Percentiles rank a stretch among this genome's conserved stretches.
Conservation (phyloP, 2,888 invertebrate species). For the Drepana falcataria region DNA sequence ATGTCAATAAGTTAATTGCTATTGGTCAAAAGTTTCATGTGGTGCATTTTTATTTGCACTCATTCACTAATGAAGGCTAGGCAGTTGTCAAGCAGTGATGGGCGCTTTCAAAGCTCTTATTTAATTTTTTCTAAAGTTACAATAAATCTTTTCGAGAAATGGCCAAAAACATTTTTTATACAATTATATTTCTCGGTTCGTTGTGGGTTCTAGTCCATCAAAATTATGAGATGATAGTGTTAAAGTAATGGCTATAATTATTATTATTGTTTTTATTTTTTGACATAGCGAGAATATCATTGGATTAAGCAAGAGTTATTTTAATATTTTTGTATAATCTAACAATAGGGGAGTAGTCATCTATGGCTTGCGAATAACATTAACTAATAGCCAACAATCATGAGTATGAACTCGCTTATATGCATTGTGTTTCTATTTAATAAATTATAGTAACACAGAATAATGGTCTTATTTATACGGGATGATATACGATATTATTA, state of each 20-base stretch:
- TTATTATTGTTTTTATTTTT: constrained; percentile 30
- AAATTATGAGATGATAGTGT: constrained; percentile 60
- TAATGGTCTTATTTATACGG: constrained; percentile 17
- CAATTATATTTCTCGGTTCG: constrained; percentile 46
- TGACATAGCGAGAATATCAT: constrained; percentile 43
- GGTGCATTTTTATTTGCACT: constrained; percentile 12
- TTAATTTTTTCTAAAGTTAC: no score
- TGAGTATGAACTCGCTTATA: constrained; percentile 67
- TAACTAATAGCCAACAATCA: constrained; percentile 69
- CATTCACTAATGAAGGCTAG: not conserved
- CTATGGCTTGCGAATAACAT: constrained; percentile 77
- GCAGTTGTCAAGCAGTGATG: not conserved
- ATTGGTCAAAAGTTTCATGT: constrained; percentile 26
- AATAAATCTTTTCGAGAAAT: constrained; percentile 16
- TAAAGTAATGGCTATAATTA: constrained; percentile 51
- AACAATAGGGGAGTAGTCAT: constrained; percentile 69
- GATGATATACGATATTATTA: constrained; percentile 22
- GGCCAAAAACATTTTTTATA: constrained; percentile 54
- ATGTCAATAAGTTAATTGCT: constrained; percentile 18
- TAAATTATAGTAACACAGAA: constrained; percentile 21
- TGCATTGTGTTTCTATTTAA: constrained; percentile 69
- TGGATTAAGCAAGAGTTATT: constrained; percentile 54
- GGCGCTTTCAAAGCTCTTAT: not conserved
- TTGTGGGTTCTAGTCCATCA: constrained; percentile 77
- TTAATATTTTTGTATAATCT: constrained; percentile 67